These are phyloP conservation scores for Germaria angustata DNA, from an alignment of 2,888 invertebrate species.

Conservation along the genomic window DNA sequence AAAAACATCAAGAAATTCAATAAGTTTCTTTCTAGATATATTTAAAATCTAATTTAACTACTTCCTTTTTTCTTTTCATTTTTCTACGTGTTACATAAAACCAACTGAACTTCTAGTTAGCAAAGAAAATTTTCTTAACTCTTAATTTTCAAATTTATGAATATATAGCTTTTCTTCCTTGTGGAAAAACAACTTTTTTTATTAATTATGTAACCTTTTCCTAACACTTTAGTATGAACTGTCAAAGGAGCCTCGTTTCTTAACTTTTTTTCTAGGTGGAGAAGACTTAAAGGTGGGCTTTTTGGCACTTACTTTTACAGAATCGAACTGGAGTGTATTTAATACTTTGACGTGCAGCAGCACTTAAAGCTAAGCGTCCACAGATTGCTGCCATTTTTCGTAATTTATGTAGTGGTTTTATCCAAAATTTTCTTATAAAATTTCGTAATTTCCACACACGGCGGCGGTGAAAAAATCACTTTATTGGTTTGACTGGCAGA, in stretches of 20 bases:
- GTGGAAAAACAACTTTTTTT: constrained; percentile 2
- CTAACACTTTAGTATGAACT: constrained; percentile 29
- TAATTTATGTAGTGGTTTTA: constrained; percentile 54
- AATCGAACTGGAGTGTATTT: constrained; percentile 83
- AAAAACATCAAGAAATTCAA: not conserved
- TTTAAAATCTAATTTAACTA: not conserved
- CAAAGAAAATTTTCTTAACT: not conserved
- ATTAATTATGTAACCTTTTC: constrained; percentile 67
- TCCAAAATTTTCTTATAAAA: constrained; percentile 54
- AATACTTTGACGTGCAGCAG: constrained; percentile 85
- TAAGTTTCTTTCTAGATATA: not conserved
- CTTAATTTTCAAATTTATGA: constrained; percentile 32
- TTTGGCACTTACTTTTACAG: constrained; percentile 84
- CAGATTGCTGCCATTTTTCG: constrained; percentile 88
- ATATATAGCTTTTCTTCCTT: constrained; percentile 13
- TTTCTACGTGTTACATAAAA: constrained; percentile 68
- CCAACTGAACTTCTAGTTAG: constrained; percentile 30
- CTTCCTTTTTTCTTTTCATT: not conserved
- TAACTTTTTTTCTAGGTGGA: constrained; percentile 1
- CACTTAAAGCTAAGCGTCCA: constrained; percentile 85
- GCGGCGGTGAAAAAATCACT: constrained; percentile 69
- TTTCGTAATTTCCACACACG: constrained; percentile 70
- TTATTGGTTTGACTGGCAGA: constrained; percentile 54
- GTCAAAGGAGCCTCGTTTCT: constrained; percentile 64
- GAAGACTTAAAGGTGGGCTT: not conserved